Conservation (phyloP, 2,888 invertebrate genomes). For the Clunio marinus region DNA sequence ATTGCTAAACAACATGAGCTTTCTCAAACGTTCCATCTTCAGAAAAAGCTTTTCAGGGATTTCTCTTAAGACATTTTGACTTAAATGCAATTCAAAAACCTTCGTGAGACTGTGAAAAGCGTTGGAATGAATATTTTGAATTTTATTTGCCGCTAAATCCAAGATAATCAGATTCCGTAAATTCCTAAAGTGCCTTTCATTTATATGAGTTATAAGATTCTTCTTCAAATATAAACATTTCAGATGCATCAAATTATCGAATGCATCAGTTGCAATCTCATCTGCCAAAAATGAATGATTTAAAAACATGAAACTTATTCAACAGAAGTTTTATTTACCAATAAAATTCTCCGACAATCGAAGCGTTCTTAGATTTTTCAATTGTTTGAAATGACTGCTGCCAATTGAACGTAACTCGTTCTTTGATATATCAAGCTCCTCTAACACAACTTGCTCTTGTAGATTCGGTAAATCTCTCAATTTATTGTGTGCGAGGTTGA, state of each 20-base stretch:
- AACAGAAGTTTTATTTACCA: conserved; percentile 40
- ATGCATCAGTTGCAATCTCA: conserved; percentile 47
- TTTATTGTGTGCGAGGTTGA: conserved; percentile 49
- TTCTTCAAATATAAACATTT: conserved; percentile 52
- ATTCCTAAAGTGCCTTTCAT: conserved; percentile 47
- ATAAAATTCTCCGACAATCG: conserved; percentile 62
- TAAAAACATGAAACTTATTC: background rate
- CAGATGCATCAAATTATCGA: conserved; percentile 45
- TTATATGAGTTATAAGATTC: conserved; percentile 51
- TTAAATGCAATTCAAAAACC: conserved; percentile 55
- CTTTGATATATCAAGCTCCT: conserved; percentile 62
- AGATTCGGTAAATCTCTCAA: conserved; percentile 55
- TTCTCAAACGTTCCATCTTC: conserved; percentile 50
- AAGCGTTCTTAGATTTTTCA: conserved; percentile 55
- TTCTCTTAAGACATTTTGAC: conserved; percentile 54
- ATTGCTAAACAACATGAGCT: conserved; percentile 57
- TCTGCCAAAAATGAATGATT: conserved; percentile 42
- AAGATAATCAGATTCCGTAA: conserved; percentile 45
- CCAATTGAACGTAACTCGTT: conserved; percentile 57
- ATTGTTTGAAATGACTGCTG: conserved; percentile 53
- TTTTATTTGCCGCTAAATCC: conserved; percentile 49
- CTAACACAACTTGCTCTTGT: conserved; percentile 54
- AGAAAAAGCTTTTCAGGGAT: conserved; percentile 53
- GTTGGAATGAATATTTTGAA: conserved; percentile 48
- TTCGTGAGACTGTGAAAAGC: conserved; percentile 53